Evolutionary conservation across 1,140 invertebrate genomes (phyloP), one percentile per base, ranked within the genome.

Genomic region (Elysia chlorotica): DNA sequence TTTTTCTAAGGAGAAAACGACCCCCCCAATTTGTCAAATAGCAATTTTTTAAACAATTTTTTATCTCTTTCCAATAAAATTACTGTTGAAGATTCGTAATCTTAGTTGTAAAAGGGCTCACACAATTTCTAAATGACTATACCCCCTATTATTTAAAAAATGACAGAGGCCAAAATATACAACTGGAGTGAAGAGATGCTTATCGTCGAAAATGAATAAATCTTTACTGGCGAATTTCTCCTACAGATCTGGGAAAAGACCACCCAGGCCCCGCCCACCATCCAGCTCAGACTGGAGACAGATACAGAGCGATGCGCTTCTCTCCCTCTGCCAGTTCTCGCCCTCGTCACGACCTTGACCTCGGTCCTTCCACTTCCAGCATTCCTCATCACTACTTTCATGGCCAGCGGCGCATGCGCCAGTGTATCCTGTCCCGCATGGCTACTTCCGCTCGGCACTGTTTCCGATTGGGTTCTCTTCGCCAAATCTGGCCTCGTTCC

Each of bases 391-490:
- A 73, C 70, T 48, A 69, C 74, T 56, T 66, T 54, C 21, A 67
- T 73, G 65, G 71, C 71, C 25, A 28, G 54, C 6, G 74, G 76
- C 3, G 71, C 65, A 28, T 77, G 76, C 35, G 21, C 59, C 10
- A 65, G 53, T 6, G 31, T 41, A 0, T 3, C 30, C 2, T 77
- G 76, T 54, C 38, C 75, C n/a, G 53, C 54, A 6, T 75, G 76
- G 76, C 65, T 71, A 21, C 53, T 73, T 21, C 73, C 76, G 5
- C 65, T 77, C 33, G 62, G 68, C 23, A 75, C 76, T 2, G 54
- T 77, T 59, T 63, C 70, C 36, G 76, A 77, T 31, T 77, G 76
- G 76, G 38, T 77, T 19, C 71, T 77, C 6, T 75, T 77, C 53
- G 70, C 76, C 48, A 77, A 77, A 38, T 74, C 76, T 21, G 76